These are phyloP conservation scores for Temnothorax curvispinosus DNA, from an alignment of 1,140 invertebrate genomes.

Conservation along the genomic window DNA sequence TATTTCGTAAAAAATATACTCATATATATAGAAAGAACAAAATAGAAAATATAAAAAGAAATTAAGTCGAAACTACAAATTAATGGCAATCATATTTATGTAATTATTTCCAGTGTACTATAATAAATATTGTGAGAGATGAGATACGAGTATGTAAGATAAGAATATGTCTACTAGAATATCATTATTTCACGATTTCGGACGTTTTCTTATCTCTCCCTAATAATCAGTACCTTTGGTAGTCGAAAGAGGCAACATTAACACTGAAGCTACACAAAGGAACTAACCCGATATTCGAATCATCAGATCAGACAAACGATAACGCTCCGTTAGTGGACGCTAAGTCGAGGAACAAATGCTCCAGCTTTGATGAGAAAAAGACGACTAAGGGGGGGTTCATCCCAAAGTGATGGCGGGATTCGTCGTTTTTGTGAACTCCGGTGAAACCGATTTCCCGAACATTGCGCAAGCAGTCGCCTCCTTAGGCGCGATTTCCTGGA, in stretches of 20 bases:
- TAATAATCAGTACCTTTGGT: neutral
- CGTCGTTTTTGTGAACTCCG: slow-evolving; percentile 46
- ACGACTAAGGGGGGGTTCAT: slow-evolving; percentile 26
- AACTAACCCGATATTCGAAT: slow-evolving; percentile 26
- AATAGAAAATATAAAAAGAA: neutral
- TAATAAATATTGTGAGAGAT: neutral
- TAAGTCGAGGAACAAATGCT: slow-evolving; percentile 45
- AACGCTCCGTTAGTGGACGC: slow-evolving; percentile 29
- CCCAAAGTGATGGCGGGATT: slow-evolving; percentile 27
- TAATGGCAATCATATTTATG: neutral
- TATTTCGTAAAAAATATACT: neutral
- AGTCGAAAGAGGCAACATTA: neutral
- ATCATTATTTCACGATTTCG: neutral
- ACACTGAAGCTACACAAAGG: neutral
- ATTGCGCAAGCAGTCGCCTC: slow-evolving; percentile 58
- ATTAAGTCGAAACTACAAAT: neutral
- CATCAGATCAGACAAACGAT: slow-evolving; percentile 37
- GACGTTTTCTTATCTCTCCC: neutral
- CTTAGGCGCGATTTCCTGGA: slow-evolving; percentile 69
- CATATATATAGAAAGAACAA: too few species aligned
- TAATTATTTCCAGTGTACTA: neutral
- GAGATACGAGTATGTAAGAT: neutral
- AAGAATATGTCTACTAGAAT: neutral
- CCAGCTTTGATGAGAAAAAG: slow-evolving; percentile 57
- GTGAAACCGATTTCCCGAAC: slow-evolving; percentile 56